Evolutionary conservation across 2,113 vertebrate species (phyloP).

Genomic region (Pardalotus punctatus): DNA sequence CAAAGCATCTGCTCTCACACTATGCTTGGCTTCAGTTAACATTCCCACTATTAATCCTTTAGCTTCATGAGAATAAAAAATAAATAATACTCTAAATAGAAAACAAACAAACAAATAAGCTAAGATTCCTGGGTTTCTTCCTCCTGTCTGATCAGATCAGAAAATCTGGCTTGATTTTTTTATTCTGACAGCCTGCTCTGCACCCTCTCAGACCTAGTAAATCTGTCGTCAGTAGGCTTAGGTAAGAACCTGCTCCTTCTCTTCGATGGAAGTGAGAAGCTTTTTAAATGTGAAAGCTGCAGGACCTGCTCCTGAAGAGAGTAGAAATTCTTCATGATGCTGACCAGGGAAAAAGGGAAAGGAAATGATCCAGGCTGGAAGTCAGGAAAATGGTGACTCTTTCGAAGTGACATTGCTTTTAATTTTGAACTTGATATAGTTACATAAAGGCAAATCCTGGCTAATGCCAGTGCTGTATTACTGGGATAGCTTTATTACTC

Average conservation of each 20-base stretch:
- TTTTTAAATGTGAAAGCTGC: not conserved
- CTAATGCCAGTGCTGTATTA: not conserved
- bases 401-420: not conserved
- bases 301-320: not conserved
- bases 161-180: constrained; percentile 34
- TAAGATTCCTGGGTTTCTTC: not conserved
- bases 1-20: constrained; percentile 53
- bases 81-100: constrained; percentile 10
- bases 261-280: not conserved
- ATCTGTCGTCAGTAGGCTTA: not conserved
- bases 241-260: not conserved
- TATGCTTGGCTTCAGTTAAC: constrained; percentile 34
- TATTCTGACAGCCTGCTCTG: not conserved
- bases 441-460: not conserved
- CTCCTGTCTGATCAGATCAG: constrained; percentile 19
- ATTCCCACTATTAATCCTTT: constrained; percentile 30
- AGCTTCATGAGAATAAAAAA: constrained; percentile 38
- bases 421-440: not conserved
- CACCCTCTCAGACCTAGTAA: not conserved
- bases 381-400: not conserved
- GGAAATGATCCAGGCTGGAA: not conserved
- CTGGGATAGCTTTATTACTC: not conserved
- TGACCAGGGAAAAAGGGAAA: not conserved
- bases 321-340: not conserved
- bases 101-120: constrained; percentile 48